A percentile compares a stretch with the other conserved stretches of the same genome.
Conservation (phyloP, 2,113 vertebrate species). For the Pomatorhinus ruficollis region DNA sequence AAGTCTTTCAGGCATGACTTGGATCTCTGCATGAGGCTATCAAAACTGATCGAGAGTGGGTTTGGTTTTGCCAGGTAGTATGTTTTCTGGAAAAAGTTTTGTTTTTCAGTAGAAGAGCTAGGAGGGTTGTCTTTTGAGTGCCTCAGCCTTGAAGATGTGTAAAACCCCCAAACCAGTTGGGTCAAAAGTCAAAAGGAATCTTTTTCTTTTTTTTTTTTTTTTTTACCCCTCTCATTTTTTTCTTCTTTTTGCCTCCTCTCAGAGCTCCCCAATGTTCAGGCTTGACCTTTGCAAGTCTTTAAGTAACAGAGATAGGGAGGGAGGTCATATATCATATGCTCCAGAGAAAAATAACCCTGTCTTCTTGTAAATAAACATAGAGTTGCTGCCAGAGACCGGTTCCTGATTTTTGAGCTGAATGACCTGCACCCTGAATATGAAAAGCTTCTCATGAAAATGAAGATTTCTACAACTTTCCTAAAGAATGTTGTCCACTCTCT, state of each 20-base stretch:
- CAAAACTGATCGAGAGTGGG: background rate
- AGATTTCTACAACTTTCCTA: background rate
- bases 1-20: background rate
- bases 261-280: background rate
- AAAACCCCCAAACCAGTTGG: background rate
- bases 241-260: background rate
- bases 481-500: background rate
- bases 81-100: background rate
- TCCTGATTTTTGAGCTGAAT: background rate
- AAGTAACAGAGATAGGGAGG: background rate
- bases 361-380: background rate
- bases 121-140: background rate
- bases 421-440: background rate
- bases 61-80: background rate
- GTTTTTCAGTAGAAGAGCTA: background rate
- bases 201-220: rapidly evolving
- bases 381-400: background rate
- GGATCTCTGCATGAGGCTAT: background rate
- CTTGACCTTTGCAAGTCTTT: background rate
- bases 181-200: background rate
- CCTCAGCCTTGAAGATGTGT: background rate
- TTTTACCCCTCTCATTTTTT: background rate
- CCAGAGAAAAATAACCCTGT: background rate
- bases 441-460: background rate
- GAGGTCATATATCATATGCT: background rate